Percentiles rank a stretch among this genome's conserved stretches.
phyloP scores from a whole-genome alignment of 35 echinoderm and acorn worm species.

The Chiridota heheva region DNA sequence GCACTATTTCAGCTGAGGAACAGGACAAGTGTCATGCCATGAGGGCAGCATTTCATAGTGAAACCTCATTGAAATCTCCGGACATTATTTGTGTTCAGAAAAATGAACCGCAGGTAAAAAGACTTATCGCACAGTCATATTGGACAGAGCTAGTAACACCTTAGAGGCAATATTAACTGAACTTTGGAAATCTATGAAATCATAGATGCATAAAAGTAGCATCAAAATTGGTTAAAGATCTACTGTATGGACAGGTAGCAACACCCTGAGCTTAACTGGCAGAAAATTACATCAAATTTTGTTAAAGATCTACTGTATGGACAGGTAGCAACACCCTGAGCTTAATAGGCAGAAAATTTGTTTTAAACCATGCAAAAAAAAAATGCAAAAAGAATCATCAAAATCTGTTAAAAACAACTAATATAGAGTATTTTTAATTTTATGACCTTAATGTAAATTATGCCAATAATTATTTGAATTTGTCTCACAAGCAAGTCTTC shows the following conservation, averaged over 20 bases:
- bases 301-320: background rate
- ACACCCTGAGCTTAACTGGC: too few relatives aligned
- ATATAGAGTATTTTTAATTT: too few relatives aligned
- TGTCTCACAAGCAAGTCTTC: too few relatives aligned
- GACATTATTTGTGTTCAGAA: slow-evolving; percentile 14
- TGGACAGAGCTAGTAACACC: background rate
- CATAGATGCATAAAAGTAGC: background rate
- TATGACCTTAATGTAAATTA: too few relatives aligned
- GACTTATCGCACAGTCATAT: background rate
- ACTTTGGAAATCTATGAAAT: background rate
- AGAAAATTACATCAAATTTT: background rate
- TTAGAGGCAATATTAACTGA: background rate
- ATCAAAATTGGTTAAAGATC: background rate
- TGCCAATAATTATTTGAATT: too few relatives aligned
- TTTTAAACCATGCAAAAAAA: too few relatives aligned
- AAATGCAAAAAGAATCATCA: too few relatives aligned
- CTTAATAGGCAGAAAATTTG: too few relatives aligned
- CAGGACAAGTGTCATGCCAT: slow-evolving; percentile 49
- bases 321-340: too few relatives aligned
- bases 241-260: too few relatives aligned
- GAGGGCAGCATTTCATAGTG: slow-evolving; percentile 23
- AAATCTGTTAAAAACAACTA: too few relatives aligned
- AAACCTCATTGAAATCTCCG: background rate
- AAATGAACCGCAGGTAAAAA: background rate
- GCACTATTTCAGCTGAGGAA: slow-evolving; percentile 42